Base-by-base conservation (phyloP, 2,797 vertebrate species). In the Lithobates sylvaticus region DNA sequence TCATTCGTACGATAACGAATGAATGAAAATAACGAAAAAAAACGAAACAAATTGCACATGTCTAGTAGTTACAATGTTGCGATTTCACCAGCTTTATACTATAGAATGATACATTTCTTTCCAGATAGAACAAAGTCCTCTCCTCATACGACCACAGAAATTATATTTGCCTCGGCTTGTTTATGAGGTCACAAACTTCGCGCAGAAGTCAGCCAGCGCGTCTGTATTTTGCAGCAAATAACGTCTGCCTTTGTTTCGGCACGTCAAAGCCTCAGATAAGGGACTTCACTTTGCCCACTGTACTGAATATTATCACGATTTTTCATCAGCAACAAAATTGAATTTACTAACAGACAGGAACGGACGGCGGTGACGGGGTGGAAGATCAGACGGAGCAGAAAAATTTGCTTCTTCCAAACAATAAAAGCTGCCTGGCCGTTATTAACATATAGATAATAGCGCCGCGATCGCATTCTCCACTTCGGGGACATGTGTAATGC, bases 361-460 rank as follows among this genome's bases (percentile, higher is more conserved):
- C 76, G 16, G 78, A 54, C 44, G 76, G 27, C 10, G 42, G 71
- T 1, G 83, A 10, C 85, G 88, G 76, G 89, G 44, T 86, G 54
- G 16, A 83, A 0, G 50, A 84, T 69, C 89, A 70, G 88, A 71
- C 74, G 65, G 88, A 86, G 85, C 39, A 88, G 10, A 3, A 84
- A 12, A 88, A 87, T 81, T 74, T 85, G 76, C 50, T 89, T 86
- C 69, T 5, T 71, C 16, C 21, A 18, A 88, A 89, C 44, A 70
- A 3, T 68, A 82, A 50, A 81, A 71, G 34, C 80, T 79, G 54
- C 5, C 3, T 29, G 84, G 39, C 76, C 89, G 83, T 87, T 47
- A 83, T 83, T 87, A 88, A 21, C 83, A 89, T 79, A 44, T 36
- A 89, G 58, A 84, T 86, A 86, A 69, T 23, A 78, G 0, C 75